phyloP scores from a whole-genome alignment of 2,888 invertebrate genomes.

The Meganola albula region DNA sequence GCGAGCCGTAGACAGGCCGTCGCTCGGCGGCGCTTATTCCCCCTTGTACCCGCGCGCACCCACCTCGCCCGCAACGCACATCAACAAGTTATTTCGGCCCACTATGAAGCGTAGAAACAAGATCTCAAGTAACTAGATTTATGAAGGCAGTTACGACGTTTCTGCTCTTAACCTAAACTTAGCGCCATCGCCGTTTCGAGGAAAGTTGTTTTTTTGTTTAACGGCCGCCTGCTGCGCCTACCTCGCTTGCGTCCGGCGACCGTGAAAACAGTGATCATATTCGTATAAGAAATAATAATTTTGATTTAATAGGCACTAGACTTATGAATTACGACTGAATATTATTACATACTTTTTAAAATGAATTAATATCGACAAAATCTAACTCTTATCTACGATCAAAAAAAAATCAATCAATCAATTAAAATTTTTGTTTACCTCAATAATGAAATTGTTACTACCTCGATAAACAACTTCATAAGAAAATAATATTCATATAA shows the following conservation, averaged over 20 bases:
- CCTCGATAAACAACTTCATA: too few species aligned
- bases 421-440: too few species aligned
- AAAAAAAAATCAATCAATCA: too few species aligned
- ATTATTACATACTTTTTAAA: too few species aligned
- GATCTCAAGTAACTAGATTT: slow-evolving; percentile 46
- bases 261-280: slow-evolving; percentile 60
- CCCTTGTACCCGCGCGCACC: slow-evolving; percentile 52
- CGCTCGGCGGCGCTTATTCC: slow-evolving; percentile 78
- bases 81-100: slow-evolving; percentile 77
- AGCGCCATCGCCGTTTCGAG: slow-evolving; percentile 76
- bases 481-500: too few species aligned
- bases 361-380: too few species aligned
- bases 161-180: slow-evolving; percentile 38
- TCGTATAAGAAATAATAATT: too few species aligned
- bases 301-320: too few species aligned
- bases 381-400: too few species aligned
- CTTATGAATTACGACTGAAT: too few species aligned
- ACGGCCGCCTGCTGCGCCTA: slow-evolving; percentile 63
- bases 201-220: slow-evolving; percentile 74
- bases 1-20: slow-evolving; percentile 91
- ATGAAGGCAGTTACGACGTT: slow-evolving; percentile 49
- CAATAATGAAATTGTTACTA: too few species aligned
- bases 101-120: slow-evolving; percentile 48
- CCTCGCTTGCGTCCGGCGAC: slow-evolving; percentile 60
- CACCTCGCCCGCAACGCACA: slow-evolving; percentile 63